Evolutionary conservation across 2,113 vertebrate species (phyloP).

Genomic region (Xiphorhynchus elegans): DNA sequence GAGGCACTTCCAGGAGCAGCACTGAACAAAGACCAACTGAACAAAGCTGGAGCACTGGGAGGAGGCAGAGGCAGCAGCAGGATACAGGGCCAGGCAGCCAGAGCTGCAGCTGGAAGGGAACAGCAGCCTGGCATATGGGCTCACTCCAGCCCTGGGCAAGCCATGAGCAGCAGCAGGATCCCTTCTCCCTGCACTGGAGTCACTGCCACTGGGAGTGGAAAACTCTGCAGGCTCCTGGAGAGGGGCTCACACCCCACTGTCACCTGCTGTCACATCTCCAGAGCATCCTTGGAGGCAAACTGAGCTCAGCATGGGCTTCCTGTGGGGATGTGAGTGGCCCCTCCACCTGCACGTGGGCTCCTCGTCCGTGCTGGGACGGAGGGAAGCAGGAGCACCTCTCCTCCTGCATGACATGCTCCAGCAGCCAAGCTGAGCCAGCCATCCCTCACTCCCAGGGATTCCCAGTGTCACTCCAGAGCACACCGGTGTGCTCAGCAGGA

Average conservation of each 20-base stretch:
- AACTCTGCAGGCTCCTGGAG: background rate
- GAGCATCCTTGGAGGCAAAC: background rate
- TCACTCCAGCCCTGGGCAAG: background rate
- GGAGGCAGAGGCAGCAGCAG: background rate
- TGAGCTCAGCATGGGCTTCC: background rate
- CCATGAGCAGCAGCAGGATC: background rate
- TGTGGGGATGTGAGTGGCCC: rapidly evolving
- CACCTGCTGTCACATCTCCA: background rate
- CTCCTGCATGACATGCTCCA: background rate
- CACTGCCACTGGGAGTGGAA: rapidly evolving
- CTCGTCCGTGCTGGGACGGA: background rate
- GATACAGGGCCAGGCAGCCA: rapidly evolving
- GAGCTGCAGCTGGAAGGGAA: background rate
- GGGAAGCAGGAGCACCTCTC: background rate
- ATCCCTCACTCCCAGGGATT: background rate
- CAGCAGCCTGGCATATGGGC: rapidly evolving
- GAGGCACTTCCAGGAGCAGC: background rate
- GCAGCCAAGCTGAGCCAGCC: background rate
- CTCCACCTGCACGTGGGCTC: background rate
- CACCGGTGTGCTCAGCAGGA: background rate
- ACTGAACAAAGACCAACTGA: slow-evolving; percentile 27
- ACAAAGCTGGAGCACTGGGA: slow-evolving; percentile 34
- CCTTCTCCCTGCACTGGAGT: background rate
- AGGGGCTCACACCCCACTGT: background rate
- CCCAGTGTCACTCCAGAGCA: background rate